Percentiles rank a stretch among this genome's conserved stretches.
Conservation (phyloP, 2,113 vertebrate species). For the Chaenocephalus aceratus region DNA sequence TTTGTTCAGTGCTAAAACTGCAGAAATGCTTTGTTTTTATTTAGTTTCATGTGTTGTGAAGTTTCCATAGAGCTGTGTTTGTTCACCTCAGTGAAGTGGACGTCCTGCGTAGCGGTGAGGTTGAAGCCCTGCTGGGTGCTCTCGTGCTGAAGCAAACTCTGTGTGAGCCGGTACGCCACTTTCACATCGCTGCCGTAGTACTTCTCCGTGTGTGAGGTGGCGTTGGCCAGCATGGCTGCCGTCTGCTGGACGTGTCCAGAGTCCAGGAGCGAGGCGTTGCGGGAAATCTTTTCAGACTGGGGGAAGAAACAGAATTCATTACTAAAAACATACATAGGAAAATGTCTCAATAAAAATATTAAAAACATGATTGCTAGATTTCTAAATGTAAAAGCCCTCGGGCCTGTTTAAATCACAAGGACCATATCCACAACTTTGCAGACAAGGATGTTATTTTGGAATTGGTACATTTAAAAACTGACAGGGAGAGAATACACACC, state of each 20-base stretch:
- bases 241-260: slow-evolving; percentile 83
- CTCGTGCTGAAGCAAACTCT: slow-evolving; percentile 89
- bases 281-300: slow-evolving; percentile 86
- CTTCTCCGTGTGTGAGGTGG: slow-evolving; percentile 81
- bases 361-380: background rate
- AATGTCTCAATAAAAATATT: background rate
- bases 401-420: background rate
- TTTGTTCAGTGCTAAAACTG: background rate
- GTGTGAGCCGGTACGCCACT: slow-evolving; percentile 89
- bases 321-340: background rate
- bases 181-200: slow-evolving; percentile 93
- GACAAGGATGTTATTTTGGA: slow-evolving; percentile 1
- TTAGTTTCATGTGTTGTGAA: background rate
- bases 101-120: slow-evolving; percentile 93
- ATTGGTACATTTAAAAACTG: background rate
- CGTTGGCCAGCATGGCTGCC: slow-evolving; percentile 88
- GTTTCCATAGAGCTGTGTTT: background rate
- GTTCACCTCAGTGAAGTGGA: slow-evolving; percentile 94
- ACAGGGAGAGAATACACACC: slow-evolving; percentile 79
- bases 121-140: slow-evolving; percentile 90
- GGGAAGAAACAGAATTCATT: background rate
- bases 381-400: background rate
- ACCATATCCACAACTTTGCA: background rate
- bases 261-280: slow-evolving; percentile 86
- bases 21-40: background rate